phyloP scores from a whole-genome alignment of 2,797 vertebrate species.

The Schizopygopsis malacanthus region DNA sequence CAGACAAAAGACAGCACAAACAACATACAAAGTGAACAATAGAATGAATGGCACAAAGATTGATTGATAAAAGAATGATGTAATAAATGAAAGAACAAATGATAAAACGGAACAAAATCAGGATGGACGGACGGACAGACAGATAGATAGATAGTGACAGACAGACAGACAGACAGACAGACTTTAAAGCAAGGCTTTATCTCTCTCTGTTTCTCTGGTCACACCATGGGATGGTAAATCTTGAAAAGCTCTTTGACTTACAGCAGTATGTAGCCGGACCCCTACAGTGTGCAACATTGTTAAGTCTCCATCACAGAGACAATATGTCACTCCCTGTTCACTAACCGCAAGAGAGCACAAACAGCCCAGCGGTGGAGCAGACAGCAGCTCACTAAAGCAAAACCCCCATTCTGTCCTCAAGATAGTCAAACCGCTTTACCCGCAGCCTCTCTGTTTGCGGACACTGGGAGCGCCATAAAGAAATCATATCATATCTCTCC shows the following conservation, averaged over 20 bases:
- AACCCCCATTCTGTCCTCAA: slow-evolving; percentile 1
- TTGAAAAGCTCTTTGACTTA: slow-evolving; percentile 18
- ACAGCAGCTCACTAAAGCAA: slow-evolving; percentile 15
- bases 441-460: neutral
- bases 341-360: slow-evolving; percentile 18
- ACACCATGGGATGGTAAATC: slow-evolving; percentile 2
- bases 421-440: neutral
- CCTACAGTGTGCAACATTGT: slow-evolving; percentile 18
- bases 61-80: too few relatives aligned
- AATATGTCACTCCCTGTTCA: slow-evolving; percentile 38
- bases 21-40: too few relatives aligned
- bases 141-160: too few relatives aligned
- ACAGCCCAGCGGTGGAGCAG: slow-evolving; percentile 37
- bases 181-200: neutral
- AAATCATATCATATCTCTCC: slow-evolving; percentile 8
- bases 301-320: slow-evolving; percentile 39
- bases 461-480: neutral
- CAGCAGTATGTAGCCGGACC: slow-evolving; percentile 14
- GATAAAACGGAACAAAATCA: too few relatives aligned
- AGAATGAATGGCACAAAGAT: too few relatives aligned
- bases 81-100: too few relatives aligned
- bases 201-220: neutral
- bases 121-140: too few relatives aligned
- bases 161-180: too few relatives aligned
- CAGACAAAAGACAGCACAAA: too few relatives aligned